Evolutionary conservation across 2,113 vertebrate species (phyloP), one percentile per base, ranked within the genome.

Genomic region (Neolamprologus brichardi): DNA sequence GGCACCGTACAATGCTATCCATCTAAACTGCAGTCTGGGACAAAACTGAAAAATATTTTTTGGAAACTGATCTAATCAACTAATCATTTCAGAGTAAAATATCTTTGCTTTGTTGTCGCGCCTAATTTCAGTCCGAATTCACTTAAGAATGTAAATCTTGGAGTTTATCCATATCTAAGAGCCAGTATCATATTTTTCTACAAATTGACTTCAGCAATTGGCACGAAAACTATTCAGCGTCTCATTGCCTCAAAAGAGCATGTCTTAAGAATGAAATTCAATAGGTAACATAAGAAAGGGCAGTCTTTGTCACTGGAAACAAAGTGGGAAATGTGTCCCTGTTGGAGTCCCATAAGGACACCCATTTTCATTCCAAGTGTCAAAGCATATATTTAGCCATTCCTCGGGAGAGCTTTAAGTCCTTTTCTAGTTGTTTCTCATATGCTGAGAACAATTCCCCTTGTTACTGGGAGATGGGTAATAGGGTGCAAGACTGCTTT

Each of bases 341-440:
- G 80, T 41, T 52, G 30, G 83, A 88, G 79, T 86, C 84, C 83
- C 81, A 82, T 39, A 77, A 84, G 83, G 83, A 87, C 60, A 81
- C 88, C 44, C 28, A 25, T 46, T 75, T 87, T 87, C 25, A 81
- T 83, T 79, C 14, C 9, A 81, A 88, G 84, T 81, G 60, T 84
- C 86, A 79, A 18, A 10, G 56, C 58, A 5, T 92, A 92, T 92
- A 86, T 92, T 89, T 87, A 92, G 88, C 58, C 2, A 6, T 34
- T 46, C 23, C 82, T 87, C 77, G 17, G 58, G 52, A 83, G 53
- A 82, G 39, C 51, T 82, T 79, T 23, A 46, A 79, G 39, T 34
- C 39, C 32, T 51, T 54, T 70, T 9, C n/a, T 49, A 15, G 75
- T 56, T 90, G 30, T 81, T 39, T 28, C 2, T 58, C 54, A 6